Base-by-base conservation (phyloP, 2,797 vertebrate genomes). In the Triplophysa bombifrons region DNA sequence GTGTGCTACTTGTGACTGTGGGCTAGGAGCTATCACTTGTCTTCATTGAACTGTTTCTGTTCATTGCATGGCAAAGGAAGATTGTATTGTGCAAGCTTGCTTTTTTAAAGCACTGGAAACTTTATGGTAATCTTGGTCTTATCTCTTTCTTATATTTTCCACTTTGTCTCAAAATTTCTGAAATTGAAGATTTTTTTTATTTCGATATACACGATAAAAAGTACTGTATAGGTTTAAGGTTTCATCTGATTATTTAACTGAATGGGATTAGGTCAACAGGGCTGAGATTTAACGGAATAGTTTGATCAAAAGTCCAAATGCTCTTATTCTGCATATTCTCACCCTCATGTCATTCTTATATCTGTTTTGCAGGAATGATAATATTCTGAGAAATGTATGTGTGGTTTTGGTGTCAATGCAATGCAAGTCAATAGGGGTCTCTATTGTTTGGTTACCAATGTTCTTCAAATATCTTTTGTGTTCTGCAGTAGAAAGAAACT, bases 1-100 rank as follows among this genome's bases (percentile, higher is more conserved):
- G 88, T 87, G 79, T 78, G 27, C 38, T 73, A 38, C 2, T 38
- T 80, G 61, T 65, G 48, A n/a, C 27, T 17, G 58, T 48, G 11
- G 27, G 27, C 60, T 63, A 30, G 60, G 27, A 34, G 27, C 14
- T 16, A 63, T 34, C 60, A 63, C 27, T 19, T 58, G n/a, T 55
- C 4, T 11, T 72, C 34, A 53, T 50, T 71, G n/a, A 61, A 61
- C 44, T 51, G 16, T 72, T 48, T 73, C n/a, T 56, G 34, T 56
- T 22, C 20, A 58, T 25, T 17, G 16, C 16, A 60, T 61, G n/a
- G 14, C 27, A 63, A 7, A 9, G 60, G 7, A 61, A 14, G 14
- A 9, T 34, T 30, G 19, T 19, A 8, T 3, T 34, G 13, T 30
- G 25, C 14, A 60, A 60, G 12, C 4, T 60, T 25, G 56, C 58